phyloP scores from a whole-genome alignment of 2,113 vertebrate genomes.

The Eira barbara region DNA sequence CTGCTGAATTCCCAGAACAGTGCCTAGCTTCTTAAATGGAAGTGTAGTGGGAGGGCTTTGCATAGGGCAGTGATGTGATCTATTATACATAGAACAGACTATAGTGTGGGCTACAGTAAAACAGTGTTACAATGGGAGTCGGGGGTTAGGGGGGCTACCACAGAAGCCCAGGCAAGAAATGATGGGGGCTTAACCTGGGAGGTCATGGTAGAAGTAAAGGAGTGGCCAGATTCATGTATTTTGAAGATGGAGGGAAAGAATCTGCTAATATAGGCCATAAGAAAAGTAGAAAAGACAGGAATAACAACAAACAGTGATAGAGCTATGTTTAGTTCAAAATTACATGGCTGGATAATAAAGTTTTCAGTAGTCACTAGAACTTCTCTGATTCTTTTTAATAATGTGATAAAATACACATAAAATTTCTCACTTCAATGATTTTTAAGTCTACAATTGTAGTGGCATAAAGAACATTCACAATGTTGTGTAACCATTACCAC shows the following conservation, averaged over 20 bases:
- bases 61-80: background rate
- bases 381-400: background rate
- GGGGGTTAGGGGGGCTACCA: background rate
- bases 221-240: background rate
- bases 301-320: background rate
- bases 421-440: background rate
- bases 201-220: background rate
- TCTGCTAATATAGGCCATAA: background rate
- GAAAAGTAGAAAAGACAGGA: background rate
- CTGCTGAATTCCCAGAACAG: background rate
- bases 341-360: background rate
- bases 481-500: background rate
- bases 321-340: conserved; percentile 1
- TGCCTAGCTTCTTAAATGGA: background rate
- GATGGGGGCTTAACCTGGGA: background rate
- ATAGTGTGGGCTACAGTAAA: background rate
- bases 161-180: background rate
- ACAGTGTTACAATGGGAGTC: background rate
- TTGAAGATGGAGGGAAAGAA: background rate
- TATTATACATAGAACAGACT: background rate
- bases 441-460: background rate
- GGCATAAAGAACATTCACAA: background rate
- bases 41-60: background rate
- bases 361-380: background rate
- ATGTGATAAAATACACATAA: background rate